phyloP scores from a whole-genome alignment of 2,888 invertebrate species.

The Eledona agricola region DNA sequence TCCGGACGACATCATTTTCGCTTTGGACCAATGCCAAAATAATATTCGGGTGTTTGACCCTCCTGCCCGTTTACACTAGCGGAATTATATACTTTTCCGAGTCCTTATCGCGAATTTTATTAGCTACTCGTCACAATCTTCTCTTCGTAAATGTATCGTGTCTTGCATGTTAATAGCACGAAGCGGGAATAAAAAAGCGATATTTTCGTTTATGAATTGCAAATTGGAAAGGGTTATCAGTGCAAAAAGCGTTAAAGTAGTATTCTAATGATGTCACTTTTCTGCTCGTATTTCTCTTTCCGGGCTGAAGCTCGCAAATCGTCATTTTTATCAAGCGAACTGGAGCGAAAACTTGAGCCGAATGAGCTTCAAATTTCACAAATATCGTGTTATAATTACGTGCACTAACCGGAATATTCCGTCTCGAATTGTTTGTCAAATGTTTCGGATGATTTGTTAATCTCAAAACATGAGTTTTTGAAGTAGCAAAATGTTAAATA shows the following conservation, averaged over 20 bases:
- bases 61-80: slow-evolving; percentile 37
- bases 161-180: slow-evolving; percentile 23
- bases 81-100: slow-evolving; percentile 20
- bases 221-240: slow-evolving; percentile 22
- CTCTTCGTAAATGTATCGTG: slow-evolving; percentile 15
- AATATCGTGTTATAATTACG: slow-evolving; percentile 6
- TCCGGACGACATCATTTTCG: slow-evolving; percentile 39
- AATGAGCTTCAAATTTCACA: not conserved
- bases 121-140: slow-evolving; percentile 19
- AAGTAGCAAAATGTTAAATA: not conserved
- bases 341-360: slow-evolving; percentile 7
- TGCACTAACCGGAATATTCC: too few relatives aligned
- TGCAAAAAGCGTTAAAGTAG: slow-evolving; percentile 26
- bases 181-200: slow-evolving; percentile 27
- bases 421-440: too few relatives aligned
- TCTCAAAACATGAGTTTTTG: slow-evolving; percentile 1
- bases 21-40: slow-evolving; percentile 41
- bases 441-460: too few relatives aligned
- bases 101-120: slow-evolving; percentile 24
- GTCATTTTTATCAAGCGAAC: slow-evolving; percentile 23
- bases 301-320: slow-evolving; percentile 17
- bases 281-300: slow-evolving; percentile 24
- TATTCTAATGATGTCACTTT: slow-evolving; percentile 33
- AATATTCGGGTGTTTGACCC: slow-evolving; percentile 44
- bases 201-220: slow-evolving; percentile 32